These are phyloP conservation scores for Sylvilagus floridanus DNA, from an alignment of 2,797 vertebrate species.

Conservation along the genomic window DNA sequence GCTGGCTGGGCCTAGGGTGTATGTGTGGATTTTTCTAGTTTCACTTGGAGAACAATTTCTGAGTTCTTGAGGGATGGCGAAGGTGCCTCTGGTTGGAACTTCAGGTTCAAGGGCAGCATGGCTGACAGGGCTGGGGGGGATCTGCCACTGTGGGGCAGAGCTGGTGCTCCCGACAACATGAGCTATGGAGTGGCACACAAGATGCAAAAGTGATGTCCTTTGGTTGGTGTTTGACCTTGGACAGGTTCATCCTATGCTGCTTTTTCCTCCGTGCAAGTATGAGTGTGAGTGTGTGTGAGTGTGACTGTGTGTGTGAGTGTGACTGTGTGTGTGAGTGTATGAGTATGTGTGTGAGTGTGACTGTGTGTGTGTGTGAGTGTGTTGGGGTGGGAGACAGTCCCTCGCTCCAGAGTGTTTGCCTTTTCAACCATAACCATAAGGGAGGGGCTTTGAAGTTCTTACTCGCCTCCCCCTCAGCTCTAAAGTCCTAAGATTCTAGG, in stretches of 20 bases:
- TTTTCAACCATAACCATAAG: background rate
- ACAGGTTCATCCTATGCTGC: background rate
- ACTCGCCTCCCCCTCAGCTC: background rate
- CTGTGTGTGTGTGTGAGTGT: background rate
- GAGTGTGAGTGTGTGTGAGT: background rate
- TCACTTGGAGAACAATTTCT: background rate
- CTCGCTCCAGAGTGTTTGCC: background rate
- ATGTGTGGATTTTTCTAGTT: background rate
- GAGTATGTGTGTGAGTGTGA: background rate
- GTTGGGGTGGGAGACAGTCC: background rate
- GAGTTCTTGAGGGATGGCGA: rapidly evolving
- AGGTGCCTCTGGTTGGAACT: background rate
- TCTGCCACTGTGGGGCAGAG: rapidly evolving
- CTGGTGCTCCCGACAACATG: rapidly evolving
- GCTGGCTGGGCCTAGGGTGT: background rate
- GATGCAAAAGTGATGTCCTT: too few relatives aligned
- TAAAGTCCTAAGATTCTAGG: background rate
- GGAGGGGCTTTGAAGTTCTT: background rate
- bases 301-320: background rate
- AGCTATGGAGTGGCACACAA: background rate
- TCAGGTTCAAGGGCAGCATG: background rate
- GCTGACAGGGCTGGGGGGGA: too few relatives aligned
- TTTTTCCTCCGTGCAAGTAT: background rate
- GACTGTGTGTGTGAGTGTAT: background rate
- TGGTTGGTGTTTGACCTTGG: background rate